Percentiles rank a stretch among this genome's conserved stretches.
These are phyloP conservation scores for Charina bottae DNA, from an alignment of 2,113 vertebrate species.

Conservation along the genomic window DNA sequence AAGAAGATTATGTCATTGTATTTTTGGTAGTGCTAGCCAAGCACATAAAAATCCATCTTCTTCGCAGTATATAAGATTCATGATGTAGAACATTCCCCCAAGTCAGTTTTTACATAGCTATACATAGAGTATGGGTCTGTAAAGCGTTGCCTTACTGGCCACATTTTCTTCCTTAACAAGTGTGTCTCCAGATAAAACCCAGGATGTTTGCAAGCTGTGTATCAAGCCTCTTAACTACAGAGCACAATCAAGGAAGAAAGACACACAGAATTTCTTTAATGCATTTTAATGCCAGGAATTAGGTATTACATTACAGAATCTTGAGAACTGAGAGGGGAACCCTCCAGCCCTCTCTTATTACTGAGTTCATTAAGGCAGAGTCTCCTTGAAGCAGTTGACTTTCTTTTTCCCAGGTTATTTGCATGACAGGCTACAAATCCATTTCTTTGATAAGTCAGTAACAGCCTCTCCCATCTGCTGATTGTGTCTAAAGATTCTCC, in stretches of 20 bases:
- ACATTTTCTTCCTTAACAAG: not conserved
- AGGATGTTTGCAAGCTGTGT: not conserved
- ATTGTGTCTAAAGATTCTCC: not conserved
- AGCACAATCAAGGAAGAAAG: not conserved
- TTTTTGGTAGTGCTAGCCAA: not conserved
- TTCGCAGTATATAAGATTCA: not conserved
- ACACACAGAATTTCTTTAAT: not conserved
- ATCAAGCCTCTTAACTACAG: not conserved
- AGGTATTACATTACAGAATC: not conserved
- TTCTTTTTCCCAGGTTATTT: not conserved
- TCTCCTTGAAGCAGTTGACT: not conserved
- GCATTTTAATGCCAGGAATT: not conserved
- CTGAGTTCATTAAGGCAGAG: not conserved
- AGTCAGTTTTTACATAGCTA: not conserved
- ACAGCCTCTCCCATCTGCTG: not conserved
- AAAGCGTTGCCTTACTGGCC: not conserved
- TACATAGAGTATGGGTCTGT: not conserved
- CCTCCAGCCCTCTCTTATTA: not conserved
- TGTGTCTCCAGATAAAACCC: not conserved
- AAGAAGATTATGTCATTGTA: not conserved
- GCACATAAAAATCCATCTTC: not conserved
- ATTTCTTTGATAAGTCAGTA: not conserved
- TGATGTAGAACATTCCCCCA: not conserved
- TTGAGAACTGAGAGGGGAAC: not conserved
- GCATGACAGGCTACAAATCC: not conserved